phyloP scores from a whole-genome alignment of 2,888 invertebrate species.

The Cinara cedri region DNA sequence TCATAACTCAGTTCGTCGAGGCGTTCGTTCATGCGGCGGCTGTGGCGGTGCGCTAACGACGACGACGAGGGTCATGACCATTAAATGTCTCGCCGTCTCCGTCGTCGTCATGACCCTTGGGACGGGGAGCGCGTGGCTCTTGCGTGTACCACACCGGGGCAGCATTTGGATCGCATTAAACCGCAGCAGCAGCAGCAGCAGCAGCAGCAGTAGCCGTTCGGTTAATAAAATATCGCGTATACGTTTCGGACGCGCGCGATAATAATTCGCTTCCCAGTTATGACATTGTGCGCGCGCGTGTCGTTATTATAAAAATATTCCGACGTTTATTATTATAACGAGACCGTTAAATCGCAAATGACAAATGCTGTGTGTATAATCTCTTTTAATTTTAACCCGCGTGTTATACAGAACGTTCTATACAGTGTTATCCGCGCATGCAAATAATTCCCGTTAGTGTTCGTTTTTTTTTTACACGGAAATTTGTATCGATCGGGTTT shows the following conservation, averaged over 20 bases:
- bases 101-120: not conserved
- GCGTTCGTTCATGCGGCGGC: constrained; percentile 31
- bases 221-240: not conserved
- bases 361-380: not conserved
- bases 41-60: not conserved
- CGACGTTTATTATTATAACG: not conserved
- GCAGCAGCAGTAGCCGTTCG: no score
- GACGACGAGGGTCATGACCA: constrained; percentile 3
- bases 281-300: not conserved
- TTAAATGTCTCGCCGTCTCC: not conserved
- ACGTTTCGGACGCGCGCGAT: not conserved
- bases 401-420: no score
- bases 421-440: no score
- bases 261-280: not conserved
- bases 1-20: not conserved
- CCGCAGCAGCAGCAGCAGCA: no score
- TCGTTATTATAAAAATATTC: not conserved
- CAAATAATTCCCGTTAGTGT: no score
- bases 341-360: not conserved
- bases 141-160: not conserved
- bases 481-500: no score
- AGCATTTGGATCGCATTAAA: no score
- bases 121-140: not conserved
- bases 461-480: no score
- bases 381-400: constrained; percentile 30